phyloP scores from a whole-genome alignment of 2,797 vertebrate genomes.

The Halcyon leucocephala region DNA sequence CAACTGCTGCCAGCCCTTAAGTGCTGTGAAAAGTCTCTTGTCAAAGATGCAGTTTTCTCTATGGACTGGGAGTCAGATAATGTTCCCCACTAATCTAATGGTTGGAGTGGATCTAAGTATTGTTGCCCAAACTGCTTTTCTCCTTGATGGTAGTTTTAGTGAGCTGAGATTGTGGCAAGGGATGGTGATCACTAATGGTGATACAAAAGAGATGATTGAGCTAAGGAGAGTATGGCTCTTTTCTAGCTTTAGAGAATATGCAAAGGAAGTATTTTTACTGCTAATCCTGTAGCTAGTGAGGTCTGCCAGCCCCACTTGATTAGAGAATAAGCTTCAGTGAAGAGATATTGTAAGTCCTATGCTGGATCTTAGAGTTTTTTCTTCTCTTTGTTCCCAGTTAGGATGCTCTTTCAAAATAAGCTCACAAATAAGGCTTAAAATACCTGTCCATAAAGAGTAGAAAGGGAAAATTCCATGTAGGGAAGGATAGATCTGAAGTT shows the following conservation, averaged over 20 bases:
- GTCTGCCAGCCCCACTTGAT: background rate
- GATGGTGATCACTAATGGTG: background rate
- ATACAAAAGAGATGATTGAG: background rate
- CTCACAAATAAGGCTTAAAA: background rate
- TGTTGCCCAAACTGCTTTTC: background rate
- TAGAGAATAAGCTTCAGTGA: background rate
- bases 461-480: background rate
- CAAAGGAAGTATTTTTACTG: background rate
- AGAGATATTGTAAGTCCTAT: background rate
- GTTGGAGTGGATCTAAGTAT: background rate
- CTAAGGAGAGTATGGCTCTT: background rate
- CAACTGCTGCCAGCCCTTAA: slow-evolving; percentile 36
- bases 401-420: background rate
- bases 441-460: background rate
- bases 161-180: background rate
- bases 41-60: slow-evolving; percentile 27
- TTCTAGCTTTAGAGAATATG: background rate
- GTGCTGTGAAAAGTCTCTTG: slow-evolving; percentile 49
- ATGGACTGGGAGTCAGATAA: background rate
- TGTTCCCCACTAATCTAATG: background rate
- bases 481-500: background rate
- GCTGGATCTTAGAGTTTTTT: background rate
- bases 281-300: background rate
- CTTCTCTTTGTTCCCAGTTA: background rate
- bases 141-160: background rate